These are phyloP conservation scores for Cylindroiulus punctatus DNA, from an alignment of 2,888 invertebrate species.

Conservation along the genomic window DNA sequence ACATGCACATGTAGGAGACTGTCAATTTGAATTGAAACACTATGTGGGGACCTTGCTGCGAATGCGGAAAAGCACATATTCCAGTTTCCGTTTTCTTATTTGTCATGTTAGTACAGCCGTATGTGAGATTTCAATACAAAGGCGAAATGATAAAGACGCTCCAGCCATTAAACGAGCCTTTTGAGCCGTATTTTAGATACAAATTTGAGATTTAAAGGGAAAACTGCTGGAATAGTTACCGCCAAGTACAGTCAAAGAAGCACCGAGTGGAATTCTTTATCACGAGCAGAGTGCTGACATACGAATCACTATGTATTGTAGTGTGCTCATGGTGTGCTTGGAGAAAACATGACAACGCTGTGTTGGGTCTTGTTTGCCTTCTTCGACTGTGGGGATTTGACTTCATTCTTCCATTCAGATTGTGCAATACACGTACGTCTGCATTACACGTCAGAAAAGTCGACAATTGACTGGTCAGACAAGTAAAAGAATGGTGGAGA, in stretches of 20 bases:
- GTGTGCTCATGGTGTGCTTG: background rate
- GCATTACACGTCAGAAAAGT: too few species aligned
- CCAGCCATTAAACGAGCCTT: background rate
- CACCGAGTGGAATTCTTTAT: constrained; percentile 8
- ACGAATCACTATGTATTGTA: background rate
- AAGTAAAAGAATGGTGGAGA: too few species aligned
- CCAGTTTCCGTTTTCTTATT: background rate
- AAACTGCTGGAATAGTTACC: background rate
- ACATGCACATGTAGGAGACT: too few species aligned
- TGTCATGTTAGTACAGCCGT: background rate
- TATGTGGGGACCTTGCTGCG: background rate
- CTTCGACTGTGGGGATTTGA: too few species aligned
- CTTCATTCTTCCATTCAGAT: too few species aligned
- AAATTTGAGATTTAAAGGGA: background rate
- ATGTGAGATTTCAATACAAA: background rate
- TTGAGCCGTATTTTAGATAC: background rate
- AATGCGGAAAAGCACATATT: background rate
- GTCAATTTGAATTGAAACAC: constrained; percentile 10
- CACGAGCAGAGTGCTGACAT: background rate
- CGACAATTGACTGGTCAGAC: too few species aligned
- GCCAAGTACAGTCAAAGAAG: background rate
- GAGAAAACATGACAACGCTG: background rate
- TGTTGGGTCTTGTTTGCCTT: background rate
- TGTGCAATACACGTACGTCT: too few species aligned
- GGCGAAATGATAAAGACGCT: background rate